phyloP scores from a whole-genome alignment of 92 coral and sea anemone species.

The Zoanthus solanderi region DNA sequence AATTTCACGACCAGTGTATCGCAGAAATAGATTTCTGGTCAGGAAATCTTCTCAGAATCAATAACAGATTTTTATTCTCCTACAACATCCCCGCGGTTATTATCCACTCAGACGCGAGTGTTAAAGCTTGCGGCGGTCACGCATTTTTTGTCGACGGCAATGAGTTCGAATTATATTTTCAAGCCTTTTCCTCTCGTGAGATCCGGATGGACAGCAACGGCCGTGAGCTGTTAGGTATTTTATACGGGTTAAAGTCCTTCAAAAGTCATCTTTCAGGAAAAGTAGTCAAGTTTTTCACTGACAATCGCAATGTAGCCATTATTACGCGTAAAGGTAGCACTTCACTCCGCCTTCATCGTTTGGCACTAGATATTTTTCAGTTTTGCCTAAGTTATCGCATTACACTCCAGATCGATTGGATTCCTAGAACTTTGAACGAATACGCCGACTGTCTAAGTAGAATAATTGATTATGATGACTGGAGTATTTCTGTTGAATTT shows the following conservation, averaged over 20 bases:
- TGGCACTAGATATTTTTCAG: too few species aligned
- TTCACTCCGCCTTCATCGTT: too few species aligned
- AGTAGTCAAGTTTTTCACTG: neutral
- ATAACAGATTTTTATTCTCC: constrained; percentile 7
- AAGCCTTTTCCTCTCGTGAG: neutral
- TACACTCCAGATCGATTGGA: neutral
- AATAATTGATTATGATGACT: constrained; percentile 13
- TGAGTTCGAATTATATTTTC: neutral
- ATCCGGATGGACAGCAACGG: neutral
- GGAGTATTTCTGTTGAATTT: too few species aligned
- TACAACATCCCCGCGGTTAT: too few species aligned
- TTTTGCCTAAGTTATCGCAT: too few species aligned
- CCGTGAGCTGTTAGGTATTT: neutral
- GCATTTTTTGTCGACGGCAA: constrained; percentile 19
- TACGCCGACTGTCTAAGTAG: constrained; percentile 8
- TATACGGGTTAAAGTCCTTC: neutral
- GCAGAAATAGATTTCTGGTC: constrained; percentile 21
- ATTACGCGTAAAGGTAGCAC: neutral
- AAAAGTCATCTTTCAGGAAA: neutral
- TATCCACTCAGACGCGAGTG: too few species aligned
- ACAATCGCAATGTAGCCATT: neutral
- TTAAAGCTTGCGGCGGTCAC: neutral
- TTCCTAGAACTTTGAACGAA: neutral
- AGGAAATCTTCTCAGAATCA: neutral
- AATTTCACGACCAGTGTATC: neutral